phyloP scores from a whole-genome alignment of 2,113 vertebrate species.

The Dipodomys spectabilis region DNA sequence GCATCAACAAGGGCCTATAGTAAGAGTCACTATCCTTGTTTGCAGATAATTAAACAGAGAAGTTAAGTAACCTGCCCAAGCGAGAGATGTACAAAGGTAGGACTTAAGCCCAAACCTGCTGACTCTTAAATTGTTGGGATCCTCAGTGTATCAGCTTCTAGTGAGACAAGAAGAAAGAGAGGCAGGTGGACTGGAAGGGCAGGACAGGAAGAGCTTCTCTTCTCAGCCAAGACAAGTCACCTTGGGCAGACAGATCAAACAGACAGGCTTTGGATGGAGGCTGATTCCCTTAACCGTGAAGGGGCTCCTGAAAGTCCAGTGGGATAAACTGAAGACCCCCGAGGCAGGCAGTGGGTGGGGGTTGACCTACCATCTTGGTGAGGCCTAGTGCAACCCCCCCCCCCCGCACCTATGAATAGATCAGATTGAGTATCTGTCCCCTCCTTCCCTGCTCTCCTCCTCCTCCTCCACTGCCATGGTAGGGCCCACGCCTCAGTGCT shows the following conservation, averaged over 20 bases:
- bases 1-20: background rate
- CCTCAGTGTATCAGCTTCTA: background rate
- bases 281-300: background rate
- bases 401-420: conserved; percentile 27
- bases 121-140: background rate
- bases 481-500: conserved; percentile 65
- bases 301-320: background rate
- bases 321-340: background rate
- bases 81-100: background rate
- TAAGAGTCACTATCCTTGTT: background rate
- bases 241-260: background rate
- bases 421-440: conserved; percentile 43
- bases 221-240: background rate
- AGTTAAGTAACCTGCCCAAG: background rate
- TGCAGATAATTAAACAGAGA: background rate
- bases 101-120: background rate
- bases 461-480: background rate
- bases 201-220: background rate
- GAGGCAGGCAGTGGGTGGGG: background rate
- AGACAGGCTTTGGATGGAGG: background rate
- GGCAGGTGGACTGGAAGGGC: background rate
- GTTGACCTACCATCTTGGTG: background rate
- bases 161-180: background rate
- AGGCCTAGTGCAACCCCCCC: background rate
- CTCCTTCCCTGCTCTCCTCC: background rate